Conservation (phyloP, 2,888 invertebrate genomes). For the Aphidoletes aphidimyza region DNA sequence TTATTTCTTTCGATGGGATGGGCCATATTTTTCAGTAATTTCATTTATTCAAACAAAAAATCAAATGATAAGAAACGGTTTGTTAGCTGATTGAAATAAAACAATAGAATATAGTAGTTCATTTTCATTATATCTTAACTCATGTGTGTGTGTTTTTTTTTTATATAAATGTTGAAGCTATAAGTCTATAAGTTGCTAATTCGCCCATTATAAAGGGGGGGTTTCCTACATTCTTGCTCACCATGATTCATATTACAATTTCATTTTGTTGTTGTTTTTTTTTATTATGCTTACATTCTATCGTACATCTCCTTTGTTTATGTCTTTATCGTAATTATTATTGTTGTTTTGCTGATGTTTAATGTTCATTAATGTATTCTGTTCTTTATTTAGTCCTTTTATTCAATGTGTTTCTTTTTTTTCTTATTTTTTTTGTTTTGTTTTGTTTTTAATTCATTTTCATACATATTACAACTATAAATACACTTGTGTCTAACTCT, state of each 20-base stretch:
- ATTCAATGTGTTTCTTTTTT: not conserved
- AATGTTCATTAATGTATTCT: not conserved
- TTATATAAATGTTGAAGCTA: constrained; percentile 33
- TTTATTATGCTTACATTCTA: constrained; percentile 40
- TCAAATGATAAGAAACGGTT: too few relatives aligned
- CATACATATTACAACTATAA: constrained; percentile 49
- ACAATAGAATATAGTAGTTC: constrained; percentile 17
- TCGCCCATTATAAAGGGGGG: constrained; percentile 37
- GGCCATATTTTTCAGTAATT: too few relatives aligned
- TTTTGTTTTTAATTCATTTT: not conserved
- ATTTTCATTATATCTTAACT: not conserved
- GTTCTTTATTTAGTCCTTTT: not conserved
- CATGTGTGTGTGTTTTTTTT: too few relatives aligned
- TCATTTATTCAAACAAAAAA: too few relatives aligned
- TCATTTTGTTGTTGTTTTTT: too few relatives aligned
- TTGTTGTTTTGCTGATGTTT: too few relatives aligned
- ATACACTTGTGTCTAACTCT: constrained; percentile 49
- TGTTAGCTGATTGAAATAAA: constrained; percentile 21
- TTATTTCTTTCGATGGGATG: too few relatives aligned
- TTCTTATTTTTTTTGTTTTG: not conserved
- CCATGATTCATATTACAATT: constrained; percentile 38
- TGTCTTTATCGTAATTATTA: constrained; percentile 49
- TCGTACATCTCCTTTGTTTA: constrained; percentile 39
- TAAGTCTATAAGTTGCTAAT: not conserved
- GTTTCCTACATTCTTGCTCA: constrained; percentile 33